Evolutionary conservation across 2,797 vertebrate species (phyloP), one percentile per base, ranked within the genome.

Genomic region (Myiotriccus ornatus): DNA sequence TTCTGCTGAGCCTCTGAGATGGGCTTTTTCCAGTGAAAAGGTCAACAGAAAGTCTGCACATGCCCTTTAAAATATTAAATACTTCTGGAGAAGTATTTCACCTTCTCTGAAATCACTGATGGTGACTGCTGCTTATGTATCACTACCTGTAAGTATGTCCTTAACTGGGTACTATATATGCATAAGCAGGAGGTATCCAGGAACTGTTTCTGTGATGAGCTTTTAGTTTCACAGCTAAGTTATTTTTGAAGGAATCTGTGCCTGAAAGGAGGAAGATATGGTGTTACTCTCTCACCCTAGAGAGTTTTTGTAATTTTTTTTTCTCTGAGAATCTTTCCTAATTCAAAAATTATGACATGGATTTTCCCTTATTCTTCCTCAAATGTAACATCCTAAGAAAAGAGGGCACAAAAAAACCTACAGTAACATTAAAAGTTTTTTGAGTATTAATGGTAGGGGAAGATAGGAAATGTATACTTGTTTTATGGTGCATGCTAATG

Each of bases 201-300:
- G 75, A 95, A 68, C 86, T 70, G 64, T 74, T 86, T 92, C 41
- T 73, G 35, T 87, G 84, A 64, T 68, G 49, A 94, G 84, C 75
- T 89, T 89, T 92, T 81, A 67, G 56, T 76, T 94, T 96, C 81
- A 74, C 77, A 92, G n/a, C 56, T 89, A 57, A 74, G 71, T 27
- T 8, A 80, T 89, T 92, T 91, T 37, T 89, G 52, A 43, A 94
- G 65, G 65, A 92, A 84, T 94, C 70, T 92, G 37, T 87, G 44
- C 34, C 60, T 77, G 20, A 73, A 77, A 76, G 52, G 67, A 68
- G 28, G 84, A 73, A 82, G 44, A 55, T 60, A 76, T 0, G 7
- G 15, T 41, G 32, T 65, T 90, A 77, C 18, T 90, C 27, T 73
- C 34, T 89, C 44, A 70, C 7, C 16, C 30, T 24, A 20, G 52